Conservation (phyloP, 2,888 invertebrate genomes). For the Xylota segnis region DNA sequence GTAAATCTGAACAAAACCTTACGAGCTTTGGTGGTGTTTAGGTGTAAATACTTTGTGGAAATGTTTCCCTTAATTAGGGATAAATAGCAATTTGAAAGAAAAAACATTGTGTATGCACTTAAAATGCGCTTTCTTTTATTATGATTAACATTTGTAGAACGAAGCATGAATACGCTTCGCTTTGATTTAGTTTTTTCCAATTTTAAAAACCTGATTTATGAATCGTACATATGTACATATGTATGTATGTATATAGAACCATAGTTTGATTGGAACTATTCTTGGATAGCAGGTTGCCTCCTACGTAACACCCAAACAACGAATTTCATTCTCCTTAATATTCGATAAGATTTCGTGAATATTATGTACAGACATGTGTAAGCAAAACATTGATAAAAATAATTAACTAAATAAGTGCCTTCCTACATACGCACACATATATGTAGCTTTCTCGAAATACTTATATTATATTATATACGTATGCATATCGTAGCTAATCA, state of each 20-base stretch:
- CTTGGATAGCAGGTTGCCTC: not conserved
- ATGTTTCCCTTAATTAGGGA: slow-evolving; percentile 2
- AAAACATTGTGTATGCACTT: not conserved
- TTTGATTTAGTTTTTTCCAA: too few species aligned
- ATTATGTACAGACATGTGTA: not conserved
- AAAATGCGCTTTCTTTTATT: not conserved
- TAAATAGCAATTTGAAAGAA: slow-evolving; percentile 3
- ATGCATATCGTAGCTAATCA: not conserved
- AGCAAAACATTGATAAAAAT: too few species aligned
- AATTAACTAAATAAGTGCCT: not conserved
- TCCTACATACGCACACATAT: not conserved
- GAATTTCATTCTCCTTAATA: not conserved
- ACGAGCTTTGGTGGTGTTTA: not conserved
- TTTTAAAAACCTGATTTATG: not conserved
- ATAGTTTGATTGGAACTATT: not conserved
- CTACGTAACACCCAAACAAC: not conserved
- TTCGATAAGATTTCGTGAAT: not conserved
- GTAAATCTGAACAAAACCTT: not conserved
- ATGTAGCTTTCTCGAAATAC: not conserved
- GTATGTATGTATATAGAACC: not conserved
- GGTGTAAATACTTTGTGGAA: slow-evolving; percentile 23
- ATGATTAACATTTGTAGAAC: not conserved
- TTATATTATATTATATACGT: too few species aligned
- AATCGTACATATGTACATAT: not conserved
- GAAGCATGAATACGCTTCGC: too few species aligned